These are phyloP conservation scores for Riptortus pedestris DNA, from an alignment of 1,140 invertebrate species.

Conservation along the genomic window DNA sequence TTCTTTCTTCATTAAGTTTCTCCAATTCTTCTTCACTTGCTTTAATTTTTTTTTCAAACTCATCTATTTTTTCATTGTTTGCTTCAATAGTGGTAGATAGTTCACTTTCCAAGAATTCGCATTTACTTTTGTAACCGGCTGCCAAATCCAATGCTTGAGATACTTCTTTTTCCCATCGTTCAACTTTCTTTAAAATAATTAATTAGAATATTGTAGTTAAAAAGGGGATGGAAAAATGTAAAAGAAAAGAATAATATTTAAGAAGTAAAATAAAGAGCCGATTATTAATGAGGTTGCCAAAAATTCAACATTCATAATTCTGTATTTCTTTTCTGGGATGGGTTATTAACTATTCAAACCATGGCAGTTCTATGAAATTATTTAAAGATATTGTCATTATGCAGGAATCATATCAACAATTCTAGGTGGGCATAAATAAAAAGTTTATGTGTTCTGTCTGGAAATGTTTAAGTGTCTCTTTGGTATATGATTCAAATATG, in stretches of 20 bases:
- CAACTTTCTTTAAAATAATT: conserved; percentile 45
- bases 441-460: too few species aligned
- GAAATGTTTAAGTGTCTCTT: too few species aligned
- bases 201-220: neutral
- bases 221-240: neutral
- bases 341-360: too few species aligned
- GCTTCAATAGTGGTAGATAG: conserved; percentile 21
- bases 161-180: conserved; percentile 51
- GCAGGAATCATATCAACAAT: too few species aligned
- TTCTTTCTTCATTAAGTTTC: conserved; percentile 34
- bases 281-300: too few species aligned
- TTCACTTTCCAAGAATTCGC: conserved; percentile 37
- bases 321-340: too few species aligned
- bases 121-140: conserved; percentile 55
- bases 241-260: neutral
- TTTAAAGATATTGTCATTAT: too few species aligned
- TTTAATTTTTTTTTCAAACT: conserved; percentile 29
- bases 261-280: too few species aligned
- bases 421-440: too few species aligned
- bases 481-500: too few species aligned
- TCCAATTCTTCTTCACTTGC: conserved; percentile 29
- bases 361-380: too few species aligned
- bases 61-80: conserved; percentile 28
- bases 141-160: conserved; percentile 53
- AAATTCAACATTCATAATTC: too few species aligned